phyloP scores from a whole-genome alignment of 1,140 invertebrate species.

The Drosophila asahinai region DNA sequence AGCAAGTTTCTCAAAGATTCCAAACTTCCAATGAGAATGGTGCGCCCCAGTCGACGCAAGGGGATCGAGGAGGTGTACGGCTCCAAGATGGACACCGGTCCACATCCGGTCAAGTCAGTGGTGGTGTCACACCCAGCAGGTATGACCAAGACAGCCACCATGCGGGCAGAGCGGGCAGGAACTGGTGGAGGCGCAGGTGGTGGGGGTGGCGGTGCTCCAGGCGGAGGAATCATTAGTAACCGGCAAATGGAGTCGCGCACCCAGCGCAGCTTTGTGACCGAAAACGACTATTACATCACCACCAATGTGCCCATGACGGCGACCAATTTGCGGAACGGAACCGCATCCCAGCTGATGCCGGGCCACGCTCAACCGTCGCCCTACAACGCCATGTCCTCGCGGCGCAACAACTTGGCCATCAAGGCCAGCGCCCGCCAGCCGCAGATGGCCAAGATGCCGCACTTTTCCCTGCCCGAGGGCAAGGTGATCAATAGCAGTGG shows the following conservation, averaged over 20 bases:
- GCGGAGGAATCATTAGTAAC: slow-evolving; percentile 28
- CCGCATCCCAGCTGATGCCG: slow-evolving; percentile 16
- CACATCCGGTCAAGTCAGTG: slow-evolving; percentile 54
- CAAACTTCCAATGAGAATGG: slow-evolving; percentile 45
- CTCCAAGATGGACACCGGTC: slow-evolving; percentile 54
- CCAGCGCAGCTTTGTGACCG: slow-evolving; percentile 65
- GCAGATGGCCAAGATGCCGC: slow-evolving; percentile 34
- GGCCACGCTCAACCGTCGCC: slow-evolving; percentile 22
- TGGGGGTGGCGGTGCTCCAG: slow-evolving; percentile 7
- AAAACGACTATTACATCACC: slow-evolving; percentile 73
- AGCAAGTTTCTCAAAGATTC: neutral
- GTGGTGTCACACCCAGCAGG: slow-evolving; percentile 25
- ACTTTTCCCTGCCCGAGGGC: slow-evolving; percentile 36
- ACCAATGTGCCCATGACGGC: slow-evolving; percentile 63
- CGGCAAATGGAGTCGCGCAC: slow-evolving; percentile 46
- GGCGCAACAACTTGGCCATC: slow-evolving; percentile 28
- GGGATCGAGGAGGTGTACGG: slow-evolving; percentile 76
- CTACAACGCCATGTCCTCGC: slow-evolving; percentile 43
- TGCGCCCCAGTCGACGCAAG: slow-evolving; percentile 68
- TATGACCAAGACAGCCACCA: slow-evolving; percentile 47
- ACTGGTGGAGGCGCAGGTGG: slow-evolving; percentile 2
- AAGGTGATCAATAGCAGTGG: slow-evolving; percentile 10
- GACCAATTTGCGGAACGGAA: slow-evolving; percentile 33
- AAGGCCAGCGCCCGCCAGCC: slow-evolving; percentile 52
- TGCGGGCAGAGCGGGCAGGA: slow-evolving; percentile 33